These are phyloP conservation scores for Achatina immaculata DNA, from an alignment of 1,140 invertebrate species.

Conservation along the genomic window DNA sequence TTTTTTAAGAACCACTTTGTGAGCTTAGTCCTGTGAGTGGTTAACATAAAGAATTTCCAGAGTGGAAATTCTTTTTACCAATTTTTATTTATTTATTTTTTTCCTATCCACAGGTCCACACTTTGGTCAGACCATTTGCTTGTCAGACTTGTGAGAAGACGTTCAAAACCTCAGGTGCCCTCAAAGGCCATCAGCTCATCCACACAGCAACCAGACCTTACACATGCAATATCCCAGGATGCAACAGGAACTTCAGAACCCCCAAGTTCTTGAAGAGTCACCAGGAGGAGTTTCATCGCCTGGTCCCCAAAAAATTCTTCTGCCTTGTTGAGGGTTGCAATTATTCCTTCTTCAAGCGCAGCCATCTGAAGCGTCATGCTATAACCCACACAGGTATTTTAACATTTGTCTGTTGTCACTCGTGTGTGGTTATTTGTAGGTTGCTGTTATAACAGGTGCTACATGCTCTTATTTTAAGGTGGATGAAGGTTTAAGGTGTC, in stretches of 20 bases:
- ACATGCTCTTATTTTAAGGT: too few species aligned
- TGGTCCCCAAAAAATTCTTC: constrained; percentile 59
- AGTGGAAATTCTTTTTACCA: too few species aligned
- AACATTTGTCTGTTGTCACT: too few species aligned
- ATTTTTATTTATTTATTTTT: too few species aligned
- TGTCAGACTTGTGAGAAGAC: constrained; percentile 71
- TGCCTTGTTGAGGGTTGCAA: constrained; percentile 60
- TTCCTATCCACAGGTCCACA: constrained; percentile 25
- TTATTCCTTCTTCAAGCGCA: constrained; percentile 63
- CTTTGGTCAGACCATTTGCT: constrained; percentile 63
- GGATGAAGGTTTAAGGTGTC: too few species aligned
- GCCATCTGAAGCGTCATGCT: constrained; percentile 62
- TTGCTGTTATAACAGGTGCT: too few species aligned
- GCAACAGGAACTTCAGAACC: constrained; percentile 58
- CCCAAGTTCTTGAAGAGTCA: constrained; percentile 61
- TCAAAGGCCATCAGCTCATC: constrained; percentile 52
- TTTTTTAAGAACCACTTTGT: too few species aligned
- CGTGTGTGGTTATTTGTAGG: too few species aligned
- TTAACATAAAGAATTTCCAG: too few species aligned
- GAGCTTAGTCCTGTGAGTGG: too few species aligned
- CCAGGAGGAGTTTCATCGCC: constrained; percentile 57
- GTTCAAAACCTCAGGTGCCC: constrained; percentile 64
- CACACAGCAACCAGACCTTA: constrained; percentile 54
- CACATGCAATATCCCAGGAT: constrained; percentile 60
- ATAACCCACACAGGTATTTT: constrained; percentile 66